Conservation (phyloP, 1,140 invertebrate genomes). For the Pseudoatta argentina region DNA sequence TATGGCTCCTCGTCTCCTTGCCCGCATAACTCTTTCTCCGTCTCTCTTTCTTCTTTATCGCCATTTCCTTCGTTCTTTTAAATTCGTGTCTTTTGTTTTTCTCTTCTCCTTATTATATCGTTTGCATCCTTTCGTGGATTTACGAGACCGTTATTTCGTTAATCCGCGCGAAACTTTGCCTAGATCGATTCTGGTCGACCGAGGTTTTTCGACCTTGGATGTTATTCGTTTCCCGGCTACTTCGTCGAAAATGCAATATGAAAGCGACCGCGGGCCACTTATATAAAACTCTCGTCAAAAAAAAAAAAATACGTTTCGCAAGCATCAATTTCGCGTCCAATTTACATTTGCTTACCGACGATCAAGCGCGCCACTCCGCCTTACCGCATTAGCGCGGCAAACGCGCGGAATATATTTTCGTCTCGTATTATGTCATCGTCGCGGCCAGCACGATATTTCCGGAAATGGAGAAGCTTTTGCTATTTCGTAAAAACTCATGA, state of each 20-base stretch:
- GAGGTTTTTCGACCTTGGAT: conserved; percentile 19
- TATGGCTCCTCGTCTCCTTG: conserved; percentile 65
- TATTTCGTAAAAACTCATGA: conserved; percentile 23
- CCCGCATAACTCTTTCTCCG: conserved; percentile 35
- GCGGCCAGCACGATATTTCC: conserved; percentile 19
- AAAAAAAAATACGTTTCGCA: conserved; percentile 28
- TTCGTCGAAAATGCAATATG: conserved; percentile 31
- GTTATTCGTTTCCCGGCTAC: conserved; percentile 7
- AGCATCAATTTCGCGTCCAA: conserved; percentile 54
- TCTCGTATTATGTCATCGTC: conserved; percentile 28
- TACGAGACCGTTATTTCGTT: conserved; percentile 36
- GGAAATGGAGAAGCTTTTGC: conserved; percentile 55
- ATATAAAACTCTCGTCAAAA: conserved; percentile 17
- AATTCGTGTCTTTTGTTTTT: neutral
- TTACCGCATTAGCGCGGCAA: conserved; percentile 23
- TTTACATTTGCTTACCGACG: conserved; percentile 53
- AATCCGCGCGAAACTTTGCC: conserved; percentile 44
- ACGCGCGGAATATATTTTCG: conserved; percentile 50
- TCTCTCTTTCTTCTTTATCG: neutral
- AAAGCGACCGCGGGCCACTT: conserved; percentile 20
- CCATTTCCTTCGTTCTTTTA: neutral
- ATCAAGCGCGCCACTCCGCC: conserved; percentile 39
- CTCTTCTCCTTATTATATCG: conserved; percentile 33
- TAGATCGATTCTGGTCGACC: conserved; percentile 42
- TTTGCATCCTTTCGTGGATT: conserved; percentile 41